These are phyloP conservation scores for Cheilosia grossa DNA, from an alignment of 2,888 invertebrate species.

Conservation along the genomic window DNA sequence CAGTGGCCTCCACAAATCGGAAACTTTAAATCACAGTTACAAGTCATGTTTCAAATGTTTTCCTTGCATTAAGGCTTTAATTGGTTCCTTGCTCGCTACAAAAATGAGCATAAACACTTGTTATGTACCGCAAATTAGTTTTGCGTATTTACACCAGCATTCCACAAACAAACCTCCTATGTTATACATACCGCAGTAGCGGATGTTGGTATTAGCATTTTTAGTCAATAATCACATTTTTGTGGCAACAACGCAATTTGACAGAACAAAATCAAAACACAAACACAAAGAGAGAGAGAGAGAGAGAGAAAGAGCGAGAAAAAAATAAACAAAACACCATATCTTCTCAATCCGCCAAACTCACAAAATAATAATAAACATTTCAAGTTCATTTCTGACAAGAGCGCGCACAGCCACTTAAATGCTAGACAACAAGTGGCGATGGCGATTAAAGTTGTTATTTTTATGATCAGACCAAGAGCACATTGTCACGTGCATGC, in stretches of 20 bases:
- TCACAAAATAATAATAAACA: conserved; percentile 50
- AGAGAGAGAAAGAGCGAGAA: background rate
- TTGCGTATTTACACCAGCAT: background rate
- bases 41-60: background rate
- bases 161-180: background rate
- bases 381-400: conserved; percentile 39
- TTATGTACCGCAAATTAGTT: background rate
- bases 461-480: conserved; percentile 60
- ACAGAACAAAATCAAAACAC: conserved; percentile 13
- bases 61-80: background rate
- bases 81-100: background rate
- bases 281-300: background rate
- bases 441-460: conserved; percentile 36
- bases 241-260: conserved; percentile 52
- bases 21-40: background rate
- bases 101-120: too few relatives aligned
- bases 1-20: too few relatives aligned
- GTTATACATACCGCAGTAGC: conserved; percentile 2
- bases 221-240: conserved; percentile 53
- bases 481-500: conserved; percentile 68
- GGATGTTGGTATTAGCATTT: conserved; percentile 40
- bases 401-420: conserved; percentile 22
- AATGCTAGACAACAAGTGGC: conserved; percentile 46
- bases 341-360: conserved; percentile 10
- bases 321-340: background rate